Evolutionary conservation across 2,888 invertebrate species (phyloP).

Genomic region (Prosopocoilus inquinatus): DNA sequence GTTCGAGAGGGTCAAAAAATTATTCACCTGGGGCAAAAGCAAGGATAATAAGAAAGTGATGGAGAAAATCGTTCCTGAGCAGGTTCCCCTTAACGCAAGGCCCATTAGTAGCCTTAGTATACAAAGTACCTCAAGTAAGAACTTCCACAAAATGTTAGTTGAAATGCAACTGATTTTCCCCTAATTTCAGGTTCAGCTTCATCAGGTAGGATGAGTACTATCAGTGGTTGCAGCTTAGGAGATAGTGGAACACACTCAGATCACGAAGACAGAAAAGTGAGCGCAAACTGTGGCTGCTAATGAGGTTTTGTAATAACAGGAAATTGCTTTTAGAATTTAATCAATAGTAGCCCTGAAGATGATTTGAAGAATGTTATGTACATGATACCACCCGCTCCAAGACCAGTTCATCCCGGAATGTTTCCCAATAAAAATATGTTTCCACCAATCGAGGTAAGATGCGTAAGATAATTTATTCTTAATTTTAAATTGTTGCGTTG

Average conservation of each 20-base stretch:
- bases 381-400: slow-evolving; percentile 55
- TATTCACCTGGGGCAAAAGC: slow-evolving; percentile 27
- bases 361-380: slow-evolving; percentile 47
- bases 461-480: no score
- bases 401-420: slow-evolving; percentile 47
- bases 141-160: not conserved
- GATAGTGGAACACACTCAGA: slow-evolving; percentile 87
- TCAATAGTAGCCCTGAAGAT: slow-evolving; percentile 39
- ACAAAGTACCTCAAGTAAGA: slow-evolving; percentile 64
- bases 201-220: slow-evolving; percentile 78
- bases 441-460: slow-evolving; percentile 45
- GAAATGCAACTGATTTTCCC: not conserved
- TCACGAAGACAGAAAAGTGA: slow-evolving; percentile 68
- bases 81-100: slow-evolving; percentile 35
- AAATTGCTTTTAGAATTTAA: slow-evolving; percentile 34
- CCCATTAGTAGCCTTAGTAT: slow-evolving; percentile 69
- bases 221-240: slow-evolving; percentile 76
- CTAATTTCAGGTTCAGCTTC: slow-evolving; percentile 63
- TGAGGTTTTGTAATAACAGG: not conserved
- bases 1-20: slow-evolving; percentile 60
- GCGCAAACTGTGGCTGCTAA: not conserved
- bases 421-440: slow-evolving; percentile 39
- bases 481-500: no score
- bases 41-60: slow-evolving; percentile 11
- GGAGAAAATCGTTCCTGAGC: slow-evolving; percentile 13